A percentile compares a stretch with the other conserved stretches of the same genome.
These are phyloP conservation scores for Latrodectus geometricus DNA, from an alignment of 1,140 invertebrate genomes.

Conservation along the genomic window DNA sequence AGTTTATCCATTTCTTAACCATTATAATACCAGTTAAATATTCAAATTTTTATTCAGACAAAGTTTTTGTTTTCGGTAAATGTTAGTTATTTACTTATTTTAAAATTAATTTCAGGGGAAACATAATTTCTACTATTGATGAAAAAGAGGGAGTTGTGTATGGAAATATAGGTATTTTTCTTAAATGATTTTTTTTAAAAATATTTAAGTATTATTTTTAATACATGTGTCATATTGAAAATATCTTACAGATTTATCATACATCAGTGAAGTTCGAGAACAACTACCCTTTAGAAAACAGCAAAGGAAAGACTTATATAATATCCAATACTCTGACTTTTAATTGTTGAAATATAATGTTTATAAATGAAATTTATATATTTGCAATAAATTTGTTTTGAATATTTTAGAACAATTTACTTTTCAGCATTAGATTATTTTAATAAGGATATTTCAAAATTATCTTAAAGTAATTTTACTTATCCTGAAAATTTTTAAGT, in stretches of 20 bases:
- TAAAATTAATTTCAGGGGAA: slow-evolving; percentile 71
- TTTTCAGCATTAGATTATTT: too few relatives aligned
- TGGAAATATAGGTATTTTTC: slow-evolving; percentile 78
- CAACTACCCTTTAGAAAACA: slow-evolving; percentile 85
- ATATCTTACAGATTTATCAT: slow-evolving; percentile 76
- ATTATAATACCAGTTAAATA: too few relatives aligned
- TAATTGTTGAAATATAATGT: too few relatives aligned
- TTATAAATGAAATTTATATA: too few relatives aligned
- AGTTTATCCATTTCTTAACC: too few relatives aligned
- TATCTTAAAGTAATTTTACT: too few relatives aligned
- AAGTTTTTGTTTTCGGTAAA: too few relatives aligned
- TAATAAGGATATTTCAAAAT: too few relatives aligned
- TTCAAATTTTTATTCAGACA: too few relatives aligned
- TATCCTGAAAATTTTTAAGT: too few relatives aligned
- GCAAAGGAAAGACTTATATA: slow-evolving; percentile 83
- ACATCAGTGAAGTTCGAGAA: slow-evolving; percentile 80
- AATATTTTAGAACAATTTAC: too few relatives aligned
- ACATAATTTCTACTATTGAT: slow-evolving; percentile 79
- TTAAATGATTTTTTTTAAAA: background rate
- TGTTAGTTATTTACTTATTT: background rate
- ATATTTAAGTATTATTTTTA: background rate
- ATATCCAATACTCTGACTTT: slow-evolving; percentile 15
- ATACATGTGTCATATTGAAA: background rate
- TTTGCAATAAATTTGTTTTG: too few relatives aligned
- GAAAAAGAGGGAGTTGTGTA: slow-evolving; percentile 79